Evolutionary conservation across 2,888 invertebrate genomes (phyloP), one percentile per base, ranked within the genome.

Genomic region (Ennomos quercinarius): DNA sequence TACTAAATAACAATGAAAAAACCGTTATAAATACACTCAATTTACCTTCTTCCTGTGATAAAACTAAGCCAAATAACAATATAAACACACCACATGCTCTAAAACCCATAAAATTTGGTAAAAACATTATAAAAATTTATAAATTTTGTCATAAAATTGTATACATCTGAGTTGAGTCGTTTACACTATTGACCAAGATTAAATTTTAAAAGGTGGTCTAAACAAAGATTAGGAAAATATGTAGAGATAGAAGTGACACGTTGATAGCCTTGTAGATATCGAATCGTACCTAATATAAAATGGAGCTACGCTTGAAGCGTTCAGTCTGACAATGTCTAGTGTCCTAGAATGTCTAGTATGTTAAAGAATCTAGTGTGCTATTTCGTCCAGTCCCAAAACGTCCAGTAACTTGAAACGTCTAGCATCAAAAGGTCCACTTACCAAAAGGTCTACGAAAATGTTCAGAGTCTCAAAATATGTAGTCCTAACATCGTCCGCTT

Each of bases 1-100:
- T 27, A 27, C 27, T 27, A 17, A 11, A 44, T 2, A 6, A 9
- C 10, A 37, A 1, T 10, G 5, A 38, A n/a, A 37, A 8, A 50
- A 45, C 2, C 37, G 5, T 36, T 17, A 3, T 42, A n/a, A 39
- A 10, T 44, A 12, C 8, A 34, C 10, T 9, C n/a, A 11, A 61
- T 58, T 56, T 40, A 63, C 62, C 67, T 11, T 36, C 52, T 45
- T 64, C 50, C 35, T 64, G 65, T 35, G 63, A 60, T 0, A 44
- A 47, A 57, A 61, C 45, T 0, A 63, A 44, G 48, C 68, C 58
- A 36, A 53, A 44, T 12, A 55, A 40, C 9, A 61, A 17, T 9
- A 64, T 9, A 50, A 58, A 51, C 46, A 62, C 54, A 41, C 57
- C 10, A 49, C 51, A 62, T 50, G 60, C 38, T 34, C 52, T 48